A percentile compares a stretch with the other conserved stretches of the same genome.
Evolutionary conservation across 2,797 vertebrate species (phyloP).

Genomic region (Periophthalmus magnuspinnatus): DNA sequence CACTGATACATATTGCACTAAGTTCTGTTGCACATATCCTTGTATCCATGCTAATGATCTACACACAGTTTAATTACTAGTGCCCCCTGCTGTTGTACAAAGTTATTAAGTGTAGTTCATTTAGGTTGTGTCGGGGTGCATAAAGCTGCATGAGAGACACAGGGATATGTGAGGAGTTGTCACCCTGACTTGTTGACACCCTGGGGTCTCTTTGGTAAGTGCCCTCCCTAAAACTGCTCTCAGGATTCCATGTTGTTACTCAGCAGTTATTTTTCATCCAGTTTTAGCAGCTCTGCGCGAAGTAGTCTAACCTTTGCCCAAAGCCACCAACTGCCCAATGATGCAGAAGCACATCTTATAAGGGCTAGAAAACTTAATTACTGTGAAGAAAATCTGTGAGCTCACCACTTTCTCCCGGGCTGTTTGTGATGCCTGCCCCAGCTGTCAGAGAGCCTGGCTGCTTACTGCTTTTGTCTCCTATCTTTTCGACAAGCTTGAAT

Average conservation of each 20-base stretch:
- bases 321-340: not conserved
- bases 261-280: not conserved
- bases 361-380: not conserved
- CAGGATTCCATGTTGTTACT: not conserved
- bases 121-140: not conserved
- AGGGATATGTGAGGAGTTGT: not conserved
- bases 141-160: too few species aligned
- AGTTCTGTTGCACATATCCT: too few species aligned
- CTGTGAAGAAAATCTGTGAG: not conserved
- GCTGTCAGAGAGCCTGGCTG: not conserved
- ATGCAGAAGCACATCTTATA: constrained; percentile 1
- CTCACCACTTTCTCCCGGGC: not conserved
- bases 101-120: not conserved
- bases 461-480: not conserved
- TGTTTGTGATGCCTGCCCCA: not conserved
- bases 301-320: not conserved
- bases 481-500: not conserved
- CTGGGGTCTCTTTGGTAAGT: not conserved
- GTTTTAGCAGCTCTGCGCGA: not conserved
- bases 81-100: not conserved
- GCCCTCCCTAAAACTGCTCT: not conserved
- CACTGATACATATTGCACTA: too few species aligned
- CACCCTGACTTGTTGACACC: not conserved
- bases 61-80: not conserved
- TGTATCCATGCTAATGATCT: not conserved